Base-by-base conservation (phyloP, 2,888 invertebrate species). In the Strigamia maritima region DNA sequence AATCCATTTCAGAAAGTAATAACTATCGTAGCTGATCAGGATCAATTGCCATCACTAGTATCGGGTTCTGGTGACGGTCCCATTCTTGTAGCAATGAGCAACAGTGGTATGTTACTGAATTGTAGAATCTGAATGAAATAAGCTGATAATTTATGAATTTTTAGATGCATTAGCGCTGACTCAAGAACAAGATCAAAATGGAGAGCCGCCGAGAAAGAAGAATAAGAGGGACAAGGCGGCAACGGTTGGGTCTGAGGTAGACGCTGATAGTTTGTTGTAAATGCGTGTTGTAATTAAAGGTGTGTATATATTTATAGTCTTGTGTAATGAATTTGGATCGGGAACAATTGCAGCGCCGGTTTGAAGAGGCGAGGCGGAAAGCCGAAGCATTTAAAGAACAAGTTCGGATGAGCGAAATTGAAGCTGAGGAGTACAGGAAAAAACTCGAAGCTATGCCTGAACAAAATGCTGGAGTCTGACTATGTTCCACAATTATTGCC, bases 331-430 rank as follows among this genome's bases (percentile, higher is more conserved):
- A 40, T 74, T 44, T 81, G 31, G 79, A 80, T 38, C 70, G 79
- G 22, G 80, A 81, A 31, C 79, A 81, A 49, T 35, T 81, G 31
- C 79, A 76, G 24, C 54, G 76, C 54, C 49, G 79, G 31, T 77
- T 81, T 24, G 80, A 81, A 38, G 81, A 81, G 75, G 80, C 80
- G 22, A 75, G 79, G 60, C 44, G 80, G 22, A 81, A 80, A 49
- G 81, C 81, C 7, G 79, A 75, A 31, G 81, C 80, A 65, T 81
- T 77, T 75, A 76, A 81, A 70, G 76, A 80, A 70, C 81, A 81
- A 22, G 35, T 81, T 10, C 35, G 80, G 24, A 79, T 79, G 70
- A 81, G 79, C 49, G 80, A 80, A 79, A 74, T 80, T 14, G 81
- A 81, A 76, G 81, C 81, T 12, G 81, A 77, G 31, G 80, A 81